Evolutionary conservation across 2,888 invertebrate genomes (phyloP).

Genomic region (Bruchidius siliquastri): DNA sequence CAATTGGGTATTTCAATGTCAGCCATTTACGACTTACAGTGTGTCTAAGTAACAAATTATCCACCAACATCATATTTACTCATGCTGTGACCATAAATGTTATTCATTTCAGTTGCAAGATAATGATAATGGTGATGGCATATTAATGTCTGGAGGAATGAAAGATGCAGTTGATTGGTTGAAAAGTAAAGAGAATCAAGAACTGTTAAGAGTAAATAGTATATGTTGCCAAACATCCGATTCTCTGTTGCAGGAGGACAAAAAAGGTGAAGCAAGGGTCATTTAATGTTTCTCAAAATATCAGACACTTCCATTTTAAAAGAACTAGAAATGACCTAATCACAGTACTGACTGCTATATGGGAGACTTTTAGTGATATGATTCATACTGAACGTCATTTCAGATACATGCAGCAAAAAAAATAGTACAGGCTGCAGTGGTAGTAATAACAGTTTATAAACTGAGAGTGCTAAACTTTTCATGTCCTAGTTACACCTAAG

Average conservation of each 20-base stretch:
- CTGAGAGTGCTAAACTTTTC: no score
- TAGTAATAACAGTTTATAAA: background rate
- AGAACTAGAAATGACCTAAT: background rate
- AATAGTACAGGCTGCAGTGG: background rate
- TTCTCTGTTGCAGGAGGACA: conserved; percentile 22
- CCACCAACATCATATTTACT: no score
- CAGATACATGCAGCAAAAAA: background rate
- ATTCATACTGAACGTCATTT: no score
- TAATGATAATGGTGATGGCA: conserved; percentile 48
- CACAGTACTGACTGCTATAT: no score
- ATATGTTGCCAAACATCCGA: conserved; percentile 34
- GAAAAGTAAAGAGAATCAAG: conserved; percentile 47
- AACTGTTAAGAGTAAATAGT: conserved; percentile 34
- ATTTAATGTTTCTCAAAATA: no score
- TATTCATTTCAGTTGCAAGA: conserved; percentile 26
- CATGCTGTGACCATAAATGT: no score
- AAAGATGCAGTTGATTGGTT: conserved; percentile 52
- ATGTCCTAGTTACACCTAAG: no score
- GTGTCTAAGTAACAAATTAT: no score
- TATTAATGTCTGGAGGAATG: conserved; percentile 46
- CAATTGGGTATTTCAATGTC: no score
- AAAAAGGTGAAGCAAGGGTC: conserved; percentile 27
- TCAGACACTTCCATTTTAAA: no score
- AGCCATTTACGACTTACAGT: no score
- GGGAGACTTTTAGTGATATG: no score